Conservation (phyloP, 2,888 invertebrate genomes). For the Tridacna crocea region DNA sequence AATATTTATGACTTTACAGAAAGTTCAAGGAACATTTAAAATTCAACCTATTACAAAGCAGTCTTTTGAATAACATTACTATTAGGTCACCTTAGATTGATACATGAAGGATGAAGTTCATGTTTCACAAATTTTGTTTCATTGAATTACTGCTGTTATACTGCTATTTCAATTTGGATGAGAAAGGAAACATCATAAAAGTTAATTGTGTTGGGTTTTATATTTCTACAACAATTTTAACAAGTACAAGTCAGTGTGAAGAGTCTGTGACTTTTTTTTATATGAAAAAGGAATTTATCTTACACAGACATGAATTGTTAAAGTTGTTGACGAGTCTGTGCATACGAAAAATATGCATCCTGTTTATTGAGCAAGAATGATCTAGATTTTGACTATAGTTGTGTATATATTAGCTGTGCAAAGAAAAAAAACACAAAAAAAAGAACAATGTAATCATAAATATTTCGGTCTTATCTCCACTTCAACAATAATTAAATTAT, state of each 20-base stretch:
- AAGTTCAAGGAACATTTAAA: too few species aligned
- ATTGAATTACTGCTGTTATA: too few species aligned
- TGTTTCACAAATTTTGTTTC: too few species aligned
- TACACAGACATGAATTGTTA: conserved; percentile 10
- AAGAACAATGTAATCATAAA: background rate
- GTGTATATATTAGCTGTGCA: background rate
- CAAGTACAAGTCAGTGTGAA: conserved; percentile 1
- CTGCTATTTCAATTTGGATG: background rate
- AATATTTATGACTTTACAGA: too few species aligned
- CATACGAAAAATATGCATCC: conserved; percentile 14
- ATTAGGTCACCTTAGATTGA: too few species aligned
- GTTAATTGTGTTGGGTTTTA: background rate
- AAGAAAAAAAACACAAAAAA: background rate
- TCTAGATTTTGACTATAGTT: conserved; percentile 10
- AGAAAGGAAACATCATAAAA: background rate
- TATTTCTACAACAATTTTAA: conserved; percentile 21
- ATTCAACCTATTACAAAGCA: too few species aligned
- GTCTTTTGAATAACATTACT: too few species aligned
- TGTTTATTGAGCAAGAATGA: background rate
- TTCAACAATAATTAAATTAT: conserved; percentile 9
- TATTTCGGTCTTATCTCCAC: conserved; percentile 4
- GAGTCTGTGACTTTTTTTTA: conserved; percentile 8
- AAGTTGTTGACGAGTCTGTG: conserved; percentile 14
- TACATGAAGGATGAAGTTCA: too few species aligned
- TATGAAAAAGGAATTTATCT: conserved; percentile 8